These are phyloP conservation scores for Limenitis camilla DNA, from an alignment of 2,888 invertebrate species.

Conservation along the genomic window DNA sequence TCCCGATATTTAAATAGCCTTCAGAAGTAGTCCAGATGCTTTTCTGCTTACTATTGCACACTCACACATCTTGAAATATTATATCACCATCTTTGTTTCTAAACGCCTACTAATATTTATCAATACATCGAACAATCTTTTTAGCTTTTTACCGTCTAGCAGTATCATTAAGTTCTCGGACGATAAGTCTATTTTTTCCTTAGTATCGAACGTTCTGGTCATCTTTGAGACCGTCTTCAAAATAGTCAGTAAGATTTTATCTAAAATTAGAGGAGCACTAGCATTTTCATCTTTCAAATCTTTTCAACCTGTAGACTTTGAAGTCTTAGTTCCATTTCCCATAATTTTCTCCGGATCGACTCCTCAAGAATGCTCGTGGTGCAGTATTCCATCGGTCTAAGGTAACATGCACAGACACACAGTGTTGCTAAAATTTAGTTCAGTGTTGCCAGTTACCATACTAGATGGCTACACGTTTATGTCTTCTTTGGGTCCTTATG, in stretches of 20 bases:
- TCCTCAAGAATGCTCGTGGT: conserved; percentile 58
- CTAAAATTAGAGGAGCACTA: conserved; percentile 9
- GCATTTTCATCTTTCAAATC: conserved; percentile 14
- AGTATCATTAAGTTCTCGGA: too few species aligned
- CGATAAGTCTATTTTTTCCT: too few species aligned
- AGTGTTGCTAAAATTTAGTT: conserved; percentile 14
- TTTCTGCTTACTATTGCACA: conserved; percentile 14
- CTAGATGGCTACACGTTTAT: conserved; percentile 9
- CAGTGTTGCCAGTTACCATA: conserved; percentile 11
- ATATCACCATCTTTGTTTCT: conserved; percentile 7
- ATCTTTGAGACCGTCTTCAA: too few species aligned
- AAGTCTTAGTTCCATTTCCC: conserved; percentile 20
- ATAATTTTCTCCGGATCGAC: conserved; percentile 36
- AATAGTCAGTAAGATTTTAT: background rate
- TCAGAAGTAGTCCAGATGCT: conserved; percentile 9
- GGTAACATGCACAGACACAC: conserved; percentile 42
- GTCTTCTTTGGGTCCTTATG: background rate
- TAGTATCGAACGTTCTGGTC: too few species aligned
- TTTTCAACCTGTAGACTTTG: conserved; percentile 11
- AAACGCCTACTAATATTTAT: background rate
- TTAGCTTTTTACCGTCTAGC: too few species aligned
- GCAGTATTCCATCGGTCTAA: conserved; percentile 62
- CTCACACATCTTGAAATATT: conserved; percentile 5
- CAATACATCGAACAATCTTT: too few species aligned
- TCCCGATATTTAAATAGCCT: conserved; percentile 2